Evolutionary conservation across 1,140 invertebrate species (phyloP).

Genomic region (Brachionus plicatilis): DNA sequence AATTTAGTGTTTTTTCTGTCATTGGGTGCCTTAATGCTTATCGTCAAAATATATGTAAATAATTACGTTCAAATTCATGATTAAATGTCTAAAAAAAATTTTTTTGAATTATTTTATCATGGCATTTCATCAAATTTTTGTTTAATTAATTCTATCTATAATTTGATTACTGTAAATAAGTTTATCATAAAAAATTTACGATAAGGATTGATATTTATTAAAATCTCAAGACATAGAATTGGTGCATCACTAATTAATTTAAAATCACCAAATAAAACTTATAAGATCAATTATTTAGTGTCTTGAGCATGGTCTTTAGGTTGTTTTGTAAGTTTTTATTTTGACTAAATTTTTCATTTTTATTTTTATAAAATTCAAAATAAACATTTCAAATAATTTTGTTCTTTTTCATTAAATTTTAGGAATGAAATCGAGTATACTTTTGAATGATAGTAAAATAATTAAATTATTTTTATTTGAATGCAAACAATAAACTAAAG

Average conservation of each 20-base stretch:
- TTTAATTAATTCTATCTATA: not conserved
- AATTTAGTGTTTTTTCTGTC: not conserved
- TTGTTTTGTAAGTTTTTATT: not conserved
- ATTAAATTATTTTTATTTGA: no score
- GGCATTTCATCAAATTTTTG: not conserved
- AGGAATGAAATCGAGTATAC: not conserved
- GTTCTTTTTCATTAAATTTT: not conserved
- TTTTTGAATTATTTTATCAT: not conserved
- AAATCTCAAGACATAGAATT: not conserved
- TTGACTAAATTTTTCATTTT: not conserved
- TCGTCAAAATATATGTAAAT: not conserved
- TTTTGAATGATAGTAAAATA: not conserved
- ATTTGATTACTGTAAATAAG: not conserved
- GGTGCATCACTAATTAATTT: not conserved
- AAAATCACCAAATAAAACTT: not conserved
- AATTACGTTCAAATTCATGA: not conserved
- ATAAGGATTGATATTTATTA: not conserved
- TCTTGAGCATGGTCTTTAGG: not conserved
- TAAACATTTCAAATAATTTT: not conserved
- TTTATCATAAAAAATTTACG: no score
- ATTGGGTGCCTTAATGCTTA: not conserved
- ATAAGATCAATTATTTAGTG: not conserved
- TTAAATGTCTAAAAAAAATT: not conserved
- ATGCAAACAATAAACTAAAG: no score
- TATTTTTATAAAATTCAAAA: not conserved